Conservation (phyloP, 2,113 vertebrate species). For the Felis chaus region DNA sequence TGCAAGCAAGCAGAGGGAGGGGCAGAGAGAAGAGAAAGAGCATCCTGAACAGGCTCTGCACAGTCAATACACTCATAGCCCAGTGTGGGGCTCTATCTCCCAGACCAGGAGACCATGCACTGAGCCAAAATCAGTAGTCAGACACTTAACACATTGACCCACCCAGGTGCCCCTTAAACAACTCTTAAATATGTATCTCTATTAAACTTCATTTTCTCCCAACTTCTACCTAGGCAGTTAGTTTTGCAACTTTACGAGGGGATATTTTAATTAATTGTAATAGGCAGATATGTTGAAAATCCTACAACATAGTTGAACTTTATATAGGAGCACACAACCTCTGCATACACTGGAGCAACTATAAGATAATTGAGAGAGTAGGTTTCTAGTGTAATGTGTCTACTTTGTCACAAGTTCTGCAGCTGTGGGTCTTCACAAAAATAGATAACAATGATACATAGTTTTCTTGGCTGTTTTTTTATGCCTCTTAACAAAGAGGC, state of each 20-base stretch:
- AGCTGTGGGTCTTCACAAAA: neutral
- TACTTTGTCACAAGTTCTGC: constrained; percentile 42
- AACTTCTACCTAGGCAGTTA: neutral
- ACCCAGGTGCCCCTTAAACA: neutral
- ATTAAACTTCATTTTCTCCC: neutral
- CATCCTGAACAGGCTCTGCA: no score
- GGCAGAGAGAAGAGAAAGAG: no score
- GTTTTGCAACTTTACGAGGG: neutral
- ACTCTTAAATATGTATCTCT: neutral
- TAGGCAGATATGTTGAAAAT: neutral
- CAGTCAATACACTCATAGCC: no score
- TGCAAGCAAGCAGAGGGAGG: no score
- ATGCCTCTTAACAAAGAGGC: neutral
- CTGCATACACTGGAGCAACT: neutral
- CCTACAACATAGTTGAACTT: neutral
- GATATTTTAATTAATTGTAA: neutral
- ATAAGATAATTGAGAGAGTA: constrained; percentile 30
- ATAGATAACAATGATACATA: constrained; percentile 53
- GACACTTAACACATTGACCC: no score
- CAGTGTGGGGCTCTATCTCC: no score
- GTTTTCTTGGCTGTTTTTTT: constrained; percentile 52
- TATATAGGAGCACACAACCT: neutral
- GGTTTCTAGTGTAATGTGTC: constrained; percentile 3
- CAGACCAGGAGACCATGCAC: no score
- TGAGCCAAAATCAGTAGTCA: no score